Conservation (phyloP, 2,113 vertebrate species). For the Zonotrichia leucophrys region DNA sequence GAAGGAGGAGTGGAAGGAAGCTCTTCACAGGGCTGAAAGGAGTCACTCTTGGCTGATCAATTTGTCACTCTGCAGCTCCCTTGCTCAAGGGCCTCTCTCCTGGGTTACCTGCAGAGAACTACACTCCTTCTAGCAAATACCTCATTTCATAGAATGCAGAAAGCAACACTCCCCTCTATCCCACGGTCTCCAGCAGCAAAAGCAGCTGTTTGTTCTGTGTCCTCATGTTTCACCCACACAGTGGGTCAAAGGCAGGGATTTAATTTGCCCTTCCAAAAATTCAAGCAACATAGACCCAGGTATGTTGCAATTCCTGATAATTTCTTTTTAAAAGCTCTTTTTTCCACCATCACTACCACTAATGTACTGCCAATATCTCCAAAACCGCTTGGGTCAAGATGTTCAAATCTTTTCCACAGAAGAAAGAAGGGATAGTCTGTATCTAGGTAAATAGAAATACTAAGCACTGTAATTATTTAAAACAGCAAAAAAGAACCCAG, state of each 20-base stretch:
- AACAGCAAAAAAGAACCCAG: neutral
- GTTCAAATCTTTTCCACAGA: neutral
- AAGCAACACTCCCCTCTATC: neutral
- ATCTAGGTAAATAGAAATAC: neutral
- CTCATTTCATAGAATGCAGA: neutral
- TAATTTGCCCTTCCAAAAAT: neutral
- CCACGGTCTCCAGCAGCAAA: neutral
- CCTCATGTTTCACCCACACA: neutral
- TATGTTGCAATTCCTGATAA: neutral
- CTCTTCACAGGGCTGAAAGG: neutral
- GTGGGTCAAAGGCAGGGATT: neutral
- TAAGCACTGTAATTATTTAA: neutral
- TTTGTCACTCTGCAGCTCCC: neutral
- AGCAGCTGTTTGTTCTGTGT: neutral
- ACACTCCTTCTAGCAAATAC: neutral
- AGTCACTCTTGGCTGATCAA: neutral
- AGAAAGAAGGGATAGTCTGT: neutral
- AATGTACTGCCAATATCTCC: neutral
- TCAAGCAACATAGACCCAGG: rapidly evolving
- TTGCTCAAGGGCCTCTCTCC: neutral
- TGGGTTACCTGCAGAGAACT: neutral
- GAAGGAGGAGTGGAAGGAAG: neutral
- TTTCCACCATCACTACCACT: neutral
- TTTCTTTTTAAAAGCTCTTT: neutral
- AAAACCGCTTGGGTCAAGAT: neutral